phyloP scores from a whole-genome alignment of 2,113 vertebrate species.

The Sapayoa aenigma region DNA sequence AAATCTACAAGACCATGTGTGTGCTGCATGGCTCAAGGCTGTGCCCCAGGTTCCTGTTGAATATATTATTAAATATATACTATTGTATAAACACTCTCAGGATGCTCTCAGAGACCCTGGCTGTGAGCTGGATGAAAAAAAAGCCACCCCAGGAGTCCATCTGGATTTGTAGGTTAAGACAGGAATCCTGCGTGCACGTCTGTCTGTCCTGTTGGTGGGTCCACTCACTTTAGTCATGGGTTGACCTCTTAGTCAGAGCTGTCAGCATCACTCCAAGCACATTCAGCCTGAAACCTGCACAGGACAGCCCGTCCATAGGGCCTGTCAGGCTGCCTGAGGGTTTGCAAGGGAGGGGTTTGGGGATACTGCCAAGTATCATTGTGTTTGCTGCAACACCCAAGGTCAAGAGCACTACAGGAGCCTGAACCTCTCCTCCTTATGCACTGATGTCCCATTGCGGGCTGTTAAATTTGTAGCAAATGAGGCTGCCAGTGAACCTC shows the following conservation, averaged over 20 bases:
- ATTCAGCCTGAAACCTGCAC: neutral
- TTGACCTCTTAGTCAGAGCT: neutral
- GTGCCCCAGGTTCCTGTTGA: neutral
- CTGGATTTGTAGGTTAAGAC: neutral
- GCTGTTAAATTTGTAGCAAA: neutral
- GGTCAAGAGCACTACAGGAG: neutral
- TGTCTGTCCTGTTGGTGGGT: neutral
- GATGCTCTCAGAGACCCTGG: neutral
- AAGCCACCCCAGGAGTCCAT: neutral
- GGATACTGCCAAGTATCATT: neutral
- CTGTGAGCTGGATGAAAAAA: neutral
- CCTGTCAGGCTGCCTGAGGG: neutral
- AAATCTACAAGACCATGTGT: neutral
- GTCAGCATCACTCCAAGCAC: neutral
- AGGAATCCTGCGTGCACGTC: fast-evolving
- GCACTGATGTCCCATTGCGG: neutral
- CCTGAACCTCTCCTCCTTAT: neutral
- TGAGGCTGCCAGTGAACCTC: neutral
- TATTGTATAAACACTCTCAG: neutral
- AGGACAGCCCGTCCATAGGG: neutral
- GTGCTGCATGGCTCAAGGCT: neutral
- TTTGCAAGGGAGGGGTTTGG: neutral
- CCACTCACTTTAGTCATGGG: neutral
- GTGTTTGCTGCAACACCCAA: neutral
- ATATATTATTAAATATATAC: neutral